A percentile compares a stretch with the other conserved stretches of the same genome.
phyloP scores from a whole-genome alignment of 2,113 vertebrate genomes.

The Tyrannus savana region DNA sequence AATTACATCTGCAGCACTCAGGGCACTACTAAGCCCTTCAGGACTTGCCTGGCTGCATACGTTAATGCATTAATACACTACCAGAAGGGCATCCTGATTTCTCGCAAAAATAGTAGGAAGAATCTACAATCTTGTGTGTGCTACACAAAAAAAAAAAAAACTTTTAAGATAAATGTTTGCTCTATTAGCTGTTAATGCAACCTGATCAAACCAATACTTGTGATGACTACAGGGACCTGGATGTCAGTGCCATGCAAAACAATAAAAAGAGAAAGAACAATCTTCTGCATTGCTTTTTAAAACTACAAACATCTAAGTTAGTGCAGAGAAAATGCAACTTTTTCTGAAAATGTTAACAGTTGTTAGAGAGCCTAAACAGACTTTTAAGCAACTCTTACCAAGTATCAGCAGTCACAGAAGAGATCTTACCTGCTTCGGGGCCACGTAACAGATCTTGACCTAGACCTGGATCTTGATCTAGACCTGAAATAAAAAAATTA shows the following conservation, averaged over 20 bases:
- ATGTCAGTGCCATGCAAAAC: background rate
- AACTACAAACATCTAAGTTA: background rate
- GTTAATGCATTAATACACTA: background rate
- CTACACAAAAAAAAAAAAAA: background rate
- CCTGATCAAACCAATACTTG: background rate
- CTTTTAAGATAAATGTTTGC: background rate
- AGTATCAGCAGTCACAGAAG: fast-evolving
- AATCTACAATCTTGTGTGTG: background rate
- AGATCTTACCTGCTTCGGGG: slow-evolving; percentile 82
- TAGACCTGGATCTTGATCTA: slow-evolving; percentile 82
- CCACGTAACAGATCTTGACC: slow-evolving; percentile 82
- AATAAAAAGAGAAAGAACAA: background rate
- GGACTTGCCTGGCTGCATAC: background rate
- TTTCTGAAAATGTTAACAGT: background rate
- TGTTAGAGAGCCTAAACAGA: background rate
- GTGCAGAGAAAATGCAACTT: background rate
- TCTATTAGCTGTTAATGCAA: background rate
- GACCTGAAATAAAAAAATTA: slow-evolving; percentile 62
- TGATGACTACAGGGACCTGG: fast-evolving
- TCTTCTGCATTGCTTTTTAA: background rate
- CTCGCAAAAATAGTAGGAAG: background rate
- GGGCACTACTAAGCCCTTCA: background rate
- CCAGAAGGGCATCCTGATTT: background rate
- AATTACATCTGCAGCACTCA: background rate
- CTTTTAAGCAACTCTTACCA: background rate